Evolutionary conservation across 2,888 invertebrate species (phyloP).

Genomic region (Dicyrtomina minuta): DNA sequence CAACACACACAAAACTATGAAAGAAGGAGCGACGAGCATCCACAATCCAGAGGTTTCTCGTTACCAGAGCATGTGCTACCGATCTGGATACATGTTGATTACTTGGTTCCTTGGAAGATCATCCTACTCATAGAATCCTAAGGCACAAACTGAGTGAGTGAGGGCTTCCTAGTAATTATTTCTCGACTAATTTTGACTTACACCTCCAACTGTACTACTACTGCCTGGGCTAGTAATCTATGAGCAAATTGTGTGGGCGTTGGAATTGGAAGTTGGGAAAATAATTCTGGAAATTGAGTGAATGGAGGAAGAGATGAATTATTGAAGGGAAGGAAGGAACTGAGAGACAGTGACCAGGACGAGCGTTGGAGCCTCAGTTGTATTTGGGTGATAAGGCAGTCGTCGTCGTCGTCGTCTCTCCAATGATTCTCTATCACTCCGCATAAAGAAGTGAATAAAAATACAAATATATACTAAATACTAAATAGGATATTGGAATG

Average conservation of each 20-base stretch:
- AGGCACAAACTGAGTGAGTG: not conserved
- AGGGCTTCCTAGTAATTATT: too few species aligned
- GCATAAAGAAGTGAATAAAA: not conserved
- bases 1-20: too few species aligned
- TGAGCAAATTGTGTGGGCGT: too few species aligned
- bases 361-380: not conserved
- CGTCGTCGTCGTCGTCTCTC: not conserved
- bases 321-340: not conserved
- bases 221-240: too few species aligned
- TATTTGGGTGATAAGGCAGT: too few species aligned
- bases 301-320: too few species aligned
- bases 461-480: not conserved
- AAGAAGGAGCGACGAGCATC: too few species aligned
- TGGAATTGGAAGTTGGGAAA: too few species aligned
- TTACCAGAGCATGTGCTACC: not conserved
- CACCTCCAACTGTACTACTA: too few species aligned
- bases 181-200: too few species aligned
- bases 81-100: constrained; percentile 10
- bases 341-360: not conserved
- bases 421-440: not conserved
- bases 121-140: not conserved
- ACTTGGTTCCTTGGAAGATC: not conserved
- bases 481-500: not conserved
- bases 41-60: too few species aligned
- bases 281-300: too few species aligned